Percentiles rank a stretch among this genome's conserved stretches.
phyloP scores from a whole-genome alignment of 2,888 invertebrate species.

The Rotaria macrura region DNA sequence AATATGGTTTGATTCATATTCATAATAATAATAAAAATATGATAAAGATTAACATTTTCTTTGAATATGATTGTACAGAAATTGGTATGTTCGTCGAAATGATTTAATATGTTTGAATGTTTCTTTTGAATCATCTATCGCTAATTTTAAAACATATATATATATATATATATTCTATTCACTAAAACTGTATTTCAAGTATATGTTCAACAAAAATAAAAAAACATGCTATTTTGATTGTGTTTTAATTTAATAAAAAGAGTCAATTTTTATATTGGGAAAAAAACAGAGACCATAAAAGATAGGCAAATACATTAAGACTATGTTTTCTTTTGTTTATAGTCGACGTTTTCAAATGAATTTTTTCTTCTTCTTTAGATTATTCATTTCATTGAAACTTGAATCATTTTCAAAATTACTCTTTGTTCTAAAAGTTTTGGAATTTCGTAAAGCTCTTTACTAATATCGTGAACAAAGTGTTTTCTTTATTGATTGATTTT shows the following conservation, averaged over 20 bases:
- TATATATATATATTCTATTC: neutral
- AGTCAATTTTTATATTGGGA: neutral
- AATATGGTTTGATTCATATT: no score
- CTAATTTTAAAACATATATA: no score
- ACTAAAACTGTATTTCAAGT: neutral
- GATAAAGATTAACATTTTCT: no score
- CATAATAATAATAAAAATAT: neutral
- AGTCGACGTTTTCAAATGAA: neutral
- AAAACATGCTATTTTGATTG: neutral
- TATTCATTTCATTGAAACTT: neutral
- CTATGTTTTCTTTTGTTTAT: neutral
- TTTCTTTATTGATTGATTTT: no score
- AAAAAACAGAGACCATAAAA: neutral
- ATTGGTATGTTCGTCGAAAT: no score
- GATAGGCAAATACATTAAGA: neutral
- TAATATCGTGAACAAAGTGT: no score
- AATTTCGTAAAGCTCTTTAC: no score
- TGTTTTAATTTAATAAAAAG: neutral
- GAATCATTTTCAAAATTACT: neutral
- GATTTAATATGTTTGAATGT: no score
- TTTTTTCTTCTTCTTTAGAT: neutral
- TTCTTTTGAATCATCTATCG: no score
- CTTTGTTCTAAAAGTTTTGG: neutral
- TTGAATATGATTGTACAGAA: no score
- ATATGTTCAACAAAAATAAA: neutral